Evolutionary conservation across 2,888 invertebrate genomes (phyloP).

Genomic region (Idaea straminata): DNA sequence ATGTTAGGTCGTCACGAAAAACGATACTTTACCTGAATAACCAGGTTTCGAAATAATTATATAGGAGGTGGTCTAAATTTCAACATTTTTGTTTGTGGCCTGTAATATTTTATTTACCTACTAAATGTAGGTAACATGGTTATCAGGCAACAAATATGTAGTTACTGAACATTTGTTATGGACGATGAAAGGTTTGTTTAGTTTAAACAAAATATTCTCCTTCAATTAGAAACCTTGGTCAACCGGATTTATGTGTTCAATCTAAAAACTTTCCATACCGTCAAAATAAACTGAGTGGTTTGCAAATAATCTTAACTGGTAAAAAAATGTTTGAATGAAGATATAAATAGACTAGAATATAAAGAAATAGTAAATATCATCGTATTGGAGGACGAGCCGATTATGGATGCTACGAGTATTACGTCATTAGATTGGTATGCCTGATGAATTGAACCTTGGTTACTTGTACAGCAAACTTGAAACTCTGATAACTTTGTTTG

Average conservation of each 20-base stretch:
- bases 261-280: not conserved
- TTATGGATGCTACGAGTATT: slow-evolving; percentile 26
- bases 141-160: too few species aligned
- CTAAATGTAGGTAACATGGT: too few species aligned
- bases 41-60: slow-evolving; percentile 11
- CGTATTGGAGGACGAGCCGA: slow-evolving; percentile 11
- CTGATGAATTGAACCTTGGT: slow-evolving; percentile 44
- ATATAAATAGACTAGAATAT: slow-evolving; percentile 34
- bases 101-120: not conserved
- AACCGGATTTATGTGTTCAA: not conserved
- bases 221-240: not conserved
- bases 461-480: not conserved
- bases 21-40: slow-evolving; percentile 10
- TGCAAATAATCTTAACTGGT: not conserved
- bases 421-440: slow-evolving; percentile 58
- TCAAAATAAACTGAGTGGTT: not conserved
- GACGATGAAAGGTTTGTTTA: too few species aligned
- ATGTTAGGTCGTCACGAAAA: slow-evolving; percentile 24
- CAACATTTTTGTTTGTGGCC: not conserved
- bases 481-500: not conserved
- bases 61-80: not conserved
- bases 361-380: slow-evolving; percentile 3
- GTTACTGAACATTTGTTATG: too few species aligned
- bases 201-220: too few species aligned
- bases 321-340: slow-evolving; percentile 16